Evolutionary conservation across 2,113 vertebrate genomes (phyloP).

Genomic region (Sinocyclocheilus grahami): DNA sequence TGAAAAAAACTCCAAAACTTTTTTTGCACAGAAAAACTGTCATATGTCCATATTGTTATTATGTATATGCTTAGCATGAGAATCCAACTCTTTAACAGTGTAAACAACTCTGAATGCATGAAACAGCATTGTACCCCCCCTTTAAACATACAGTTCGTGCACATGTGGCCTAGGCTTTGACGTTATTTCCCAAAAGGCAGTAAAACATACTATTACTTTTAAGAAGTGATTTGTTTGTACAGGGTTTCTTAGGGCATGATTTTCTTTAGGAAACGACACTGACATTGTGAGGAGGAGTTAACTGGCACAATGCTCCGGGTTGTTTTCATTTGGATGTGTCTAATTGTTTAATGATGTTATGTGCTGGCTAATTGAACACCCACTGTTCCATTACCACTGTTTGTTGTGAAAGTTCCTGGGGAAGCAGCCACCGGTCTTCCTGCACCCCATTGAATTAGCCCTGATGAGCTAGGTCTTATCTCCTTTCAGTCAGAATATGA

Average conservation of each 20-base stretch:
- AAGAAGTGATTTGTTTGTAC: background rate
- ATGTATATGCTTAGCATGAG: no score
- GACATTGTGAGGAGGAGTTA: constrained; percentile 38
- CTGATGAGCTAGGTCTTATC: constrained; percentile 54
- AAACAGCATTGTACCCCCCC: no score
- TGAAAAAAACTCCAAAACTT: no score
- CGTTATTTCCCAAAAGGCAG: background rate
- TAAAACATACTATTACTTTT: background rate
- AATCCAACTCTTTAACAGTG: no score
- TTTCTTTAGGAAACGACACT: constrained; percentile 12
- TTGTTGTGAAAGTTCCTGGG: constrained; percentile 55
- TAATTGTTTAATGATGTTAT: constrained; percentile 56
- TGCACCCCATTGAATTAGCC: constrained; percentile 51
- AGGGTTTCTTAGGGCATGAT: background rate
- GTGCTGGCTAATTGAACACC: constrained; percentile 51
- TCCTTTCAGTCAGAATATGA: constrained; percentile 42
- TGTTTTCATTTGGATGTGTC: constrained; percentile 51
- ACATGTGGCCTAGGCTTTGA: background rate
- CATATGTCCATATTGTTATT: no score
- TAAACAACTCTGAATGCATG: no score
- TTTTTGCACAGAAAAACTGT: no score
- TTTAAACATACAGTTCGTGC: background rate
- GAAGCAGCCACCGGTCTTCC: constrained; percentile 49
- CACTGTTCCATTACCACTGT: constrained; percentile 50
- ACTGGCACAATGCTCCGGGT: constrained; percentile 40